phyloP scores from a whole-genome alignment of 2,888 invertebrate species.

The Phyllotreta cruciferae region DNA sequence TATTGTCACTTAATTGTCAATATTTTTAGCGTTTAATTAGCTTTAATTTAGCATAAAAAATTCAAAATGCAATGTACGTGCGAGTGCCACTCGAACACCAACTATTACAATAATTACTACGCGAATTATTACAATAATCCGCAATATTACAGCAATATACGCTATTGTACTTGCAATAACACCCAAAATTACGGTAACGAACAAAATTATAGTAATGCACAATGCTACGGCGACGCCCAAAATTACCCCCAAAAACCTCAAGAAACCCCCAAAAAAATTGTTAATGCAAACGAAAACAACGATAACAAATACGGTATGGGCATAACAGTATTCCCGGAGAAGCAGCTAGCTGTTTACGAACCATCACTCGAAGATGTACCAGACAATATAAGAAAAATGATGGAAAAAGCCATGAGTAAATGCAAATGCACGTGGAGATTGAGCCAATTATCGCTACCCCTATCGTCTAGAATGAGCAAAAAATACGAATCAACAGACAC shows the following conservation, averaged over 20 bases:
- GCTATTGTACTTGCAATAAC: too few species aligned
- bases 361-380: not conserved
- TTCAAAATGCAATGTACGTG: too few species aligned
- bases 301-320: conserved; percentile 2
- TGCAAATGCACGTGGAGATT: conserved; percentile 10
- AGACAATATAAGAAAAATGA: not conserved
- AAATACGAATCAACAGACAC: not conserved
- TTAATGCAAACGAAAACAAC: not conserved
- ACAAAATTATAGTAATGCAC: too few species aligned
- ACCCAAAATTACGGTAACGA: too few species aligned
- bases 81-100: too few species aligned
- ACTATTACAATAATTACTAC: too few species aligned
- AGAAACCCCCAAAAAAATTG: not conserved
- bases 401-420: conserved; percentile 4
- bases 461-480: not conserved
- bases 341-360: not conserved
- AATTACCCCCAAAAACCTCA: not conserved
- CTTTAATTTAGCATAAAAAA: too few species aligned
- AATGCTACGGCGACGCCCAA: too few species aligned
- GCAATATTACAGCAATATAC: too few species aligned
- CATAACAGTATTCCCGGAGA: conserved; percentile 6
- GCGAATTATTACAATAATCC: too few species aligned
- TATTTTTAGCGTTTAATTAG: too few species aligned
- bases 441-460: not conserved
- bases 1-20: too few species aligned